A percentile compares a stretch with the other conserved stretches of the same genome.
Conservation (phyloP, 2,888 invertebrate species). For the Stomorhina lunata region DNA sequence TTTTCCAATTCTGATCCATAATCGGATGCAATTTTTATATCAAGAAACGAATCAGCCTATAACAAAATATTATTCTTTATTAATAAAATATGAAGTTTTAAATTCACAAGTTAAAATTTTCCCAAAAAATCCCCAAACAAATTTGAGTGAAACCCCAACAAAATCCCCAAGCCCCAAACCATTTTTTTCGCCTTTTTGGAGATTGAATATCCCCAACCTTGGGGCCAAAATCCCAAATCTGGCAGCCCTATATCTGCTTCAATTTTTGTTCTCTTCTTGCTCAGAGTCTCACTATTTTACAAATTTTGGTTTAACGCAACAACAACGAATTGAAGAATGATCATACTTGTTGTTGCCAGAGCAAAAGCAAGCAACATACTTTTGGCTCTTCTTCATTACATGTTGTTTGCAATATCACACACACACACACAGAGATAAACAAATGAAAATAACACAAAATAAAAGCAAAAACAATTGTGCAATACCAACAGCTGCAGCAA, state of each 20-base stretch:
- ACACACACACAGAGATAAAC: neutral
- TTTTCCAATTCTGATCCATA: too few relatives aligned
- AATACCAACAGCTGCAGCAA: conserved; percentile 52
- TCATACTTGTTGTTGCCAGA: conserved; percentile 17
- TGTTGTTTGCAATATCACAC: conserved; percentile 9
- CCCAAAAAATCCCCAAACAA: too few relatives aligned
- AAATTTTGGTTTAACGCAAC: neutral
- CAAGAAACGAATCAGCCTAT: too few relatives aligned
- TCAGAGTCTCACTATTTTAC: neutral
- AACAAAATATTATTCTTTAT: too few relatives aligned
- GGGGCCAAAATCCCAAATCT: too few relatives aligned
- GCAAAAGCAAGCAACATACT: conserved; percentile 17
- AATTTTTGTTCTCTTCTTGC: neutral
- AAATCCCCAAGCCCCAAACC: too few relatives aligned
- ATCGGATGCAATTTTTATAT: too few relatives aligned
- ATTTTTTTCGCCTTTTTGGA: too few relatives aligned
- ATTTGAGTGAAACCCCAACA: too few relatives aligned
- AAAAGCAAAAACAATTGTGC: conserved; percentile 22
- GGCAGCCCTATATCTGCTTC: neutral
- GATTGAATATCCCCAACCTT: too few relatives aligned
- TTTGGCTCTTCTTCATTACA: neutral
- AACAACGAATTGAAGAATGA: conserved; percentile 26
- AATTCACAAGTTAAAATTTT: too few relatives aligned
- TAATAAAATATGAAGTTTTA: too few relatives aligned
- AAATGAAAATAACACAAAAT: neutral